A percentile compares a stretch with the other conserved stretches of the same genome.
phyloP scores from a whole-genome alignment of 2,888 invertebrate genomes.

The Coenonympha arcania region DNA sequence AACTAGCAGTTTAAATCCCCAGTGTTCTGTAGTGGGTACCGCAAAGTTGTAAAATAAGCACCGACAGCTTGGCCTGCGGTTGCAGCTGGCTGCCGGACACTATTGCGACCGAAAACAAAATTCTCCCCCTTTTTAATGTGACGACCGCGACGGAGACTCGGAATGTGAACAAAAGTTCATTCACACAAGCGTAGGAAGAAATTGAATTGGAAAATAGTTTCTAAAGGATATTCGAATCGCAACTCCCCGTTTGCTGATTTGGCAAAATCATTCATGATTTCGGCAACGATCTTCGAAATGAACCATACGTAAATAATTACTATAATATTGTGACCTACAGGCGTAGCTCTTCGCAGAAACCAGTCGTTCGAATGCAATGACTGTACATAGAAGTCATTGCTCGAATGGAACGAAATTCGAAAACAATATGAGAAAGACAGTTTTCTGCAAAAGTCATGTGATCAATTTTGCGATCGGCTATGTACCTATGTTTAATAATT shows the following conservation, averaged over 20 bases:
- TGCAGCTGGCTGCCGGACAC: slow-evolving; percentile 28
- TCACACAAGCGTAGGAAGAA: slow-evolving; percentile 18
- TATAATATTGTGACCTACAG: too few species aligned
- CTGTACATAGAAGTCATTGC: too few species aligned
- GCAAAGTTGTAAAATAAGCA: slow-evolving; percentile 24
- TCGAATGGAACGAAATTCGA: too few species aligned
- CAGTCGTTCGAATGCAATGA: too few species aligned
- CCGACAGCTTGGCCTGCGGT: slow-evolving; percentile 25
- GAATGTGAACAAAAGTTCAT: slow-evolving; percentile 28
- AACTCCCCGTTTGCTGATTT: slow-evolving; percentile 2
- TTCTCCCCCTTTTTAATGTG: slow-evolving; percentile 26
- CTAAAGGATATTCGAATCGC: slow-evolving; percentile 1
- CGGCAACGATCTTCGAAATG: too few species aligned
- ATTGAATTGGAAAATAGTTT: slow-evolving; percentile 16
- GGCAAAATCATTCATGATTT: too few species aligned
- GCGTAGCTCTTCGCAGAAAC: too few species aligned
- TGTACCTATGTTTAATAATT: too few species aligned
- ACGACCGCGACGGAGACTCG: slow-evolving; percentile 25
- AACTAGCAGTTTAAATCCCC: slow-evolving; percentile 9
- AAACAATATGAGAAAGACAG: too few species aligned
- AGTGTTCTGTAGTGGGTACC: slow-evolving; percentile 13
- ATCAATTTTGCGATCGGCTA: too few species aligned
- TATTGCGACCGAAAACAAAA: slow-evolving; percentile 28
- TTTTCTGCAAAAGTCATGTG: too few species aligned
- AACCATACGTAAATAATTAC: too few species aligned